These are phyloP conservation scores for Antheraea mylitta DNA, from an alignment of 1,140 invertebrate species.

Conservation along the genomic window DNA sequence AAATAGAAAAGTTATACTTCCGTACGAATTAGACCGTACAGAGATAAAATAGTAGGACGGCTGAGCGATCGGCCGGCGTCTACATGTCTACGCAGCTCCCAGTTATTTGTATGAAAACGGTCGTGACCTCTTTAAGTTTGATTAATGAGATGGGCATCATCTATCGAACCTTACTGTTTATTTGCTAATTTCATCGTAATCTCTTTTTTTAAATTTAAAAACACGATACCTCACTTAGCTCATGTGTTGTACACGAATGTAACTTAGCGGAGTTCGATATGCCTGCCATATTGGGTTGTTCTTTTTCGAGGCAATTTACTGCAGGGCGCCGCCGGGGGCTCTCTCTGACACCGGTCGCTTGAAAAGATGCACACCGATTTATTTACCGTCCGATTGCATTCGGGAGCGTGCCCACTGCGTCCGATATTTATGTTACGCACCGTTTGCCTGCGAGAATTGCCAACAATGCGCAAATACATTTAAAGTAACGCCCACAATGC, in stretches of 20 bases:
- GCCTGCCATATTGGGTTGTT: slow-evolving; percentile 59
- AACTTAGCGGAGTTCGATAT: slow-evolving; percentile 65
- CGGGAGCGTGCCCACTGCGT: slow-evolving; percentile 60
- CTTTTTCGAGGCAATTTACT: slow-evolving; percentile 70
- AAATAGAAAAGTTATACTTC: neutral
- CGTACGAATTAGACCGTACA: neutral
- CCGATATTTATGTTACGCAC: slow-evolving; percentile 66
- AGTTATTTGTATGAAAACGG: slow-evolving; percentile 25
- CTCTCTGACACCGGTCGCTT: slow-evolving; percentile 45
- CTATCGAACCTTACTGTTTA: slow-evolving; percentile 41
- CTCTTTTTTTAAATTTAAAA: slow-evolving; percentile 29
- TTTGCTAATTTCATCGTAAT: slow-evolving; percentile 37
- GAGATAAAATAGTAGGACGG: neutral
- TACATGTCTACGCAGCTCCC: slow-evolving; percentile 27
- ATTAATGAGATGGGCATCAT: slow-evolving; percentile 42
- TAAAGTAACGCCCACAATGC: slow-evolving; percentile 54
- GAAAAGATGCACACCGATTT: slow-evolving; percentile 64
- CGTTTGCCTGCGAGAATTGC: slow-evolving; percentile 47
- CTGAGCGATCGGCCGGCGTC: slow-evolving; percentile 19
- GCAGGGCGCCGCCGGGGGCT: slow-evolving; percentile 34
- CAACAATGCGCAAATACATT: slow-evolving; percentile 70
- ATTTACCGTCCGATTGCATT: slow-evolving; percentile 63
- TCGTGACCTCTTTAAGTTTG: slow-evolving; percentile 42
- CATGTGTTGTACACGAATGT: slow-evolving; percentile 34
- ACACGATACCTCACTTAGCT: too few relatives aligned